phyloP scores from a whole-genome alignment of 2,888 invertebrate species.

The Rhamnusium bicolor region DNA sequence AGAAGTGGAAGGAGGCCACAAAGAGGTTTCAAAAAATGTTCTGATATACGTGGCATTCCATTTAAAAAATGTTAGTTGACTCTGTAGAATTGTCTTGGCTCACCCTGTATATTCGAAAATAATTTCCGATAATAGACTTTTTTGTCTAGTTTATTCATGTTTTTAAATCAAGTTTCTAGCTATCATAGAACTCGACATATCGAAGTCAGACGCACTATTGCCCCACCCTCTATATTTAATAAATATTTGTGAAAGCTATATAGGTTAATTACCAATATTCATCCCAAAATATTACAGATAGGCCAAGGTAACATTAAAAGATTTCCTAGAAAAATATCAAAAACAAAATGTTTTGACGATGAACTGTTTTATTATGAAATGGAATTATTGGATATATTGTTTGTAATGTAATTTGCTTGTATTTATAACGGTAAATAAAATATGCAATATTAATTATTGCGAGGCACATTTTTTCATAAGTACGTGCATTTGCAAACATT shows the following conservation, averaged over 20 bases:
- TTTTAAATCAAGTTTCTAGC: too few relatives aligned
- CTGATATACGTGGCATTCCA: too few relatives aligned
- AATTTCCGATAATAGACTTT: too few relatives aligned
- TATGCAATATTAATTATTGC: constrained; percentile 28
- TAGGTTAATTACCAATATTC: not conserved
- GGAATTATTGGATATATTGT: not conserved
- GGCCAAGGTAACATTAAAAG: not conserved
- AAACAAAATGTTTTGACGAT: not conserved
- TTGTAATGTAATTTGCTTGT: not conserved
- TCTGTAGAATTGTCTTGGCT: too few relatives aligned
- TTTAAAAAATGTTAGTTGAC: too few relatives aligned
- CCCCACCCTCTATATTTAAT: too few relatives aligned
- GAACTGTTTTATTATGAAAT: not conserved
- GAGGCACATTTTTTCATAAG: constrained; percentile 48
- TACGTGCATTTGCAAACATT: constrained; percentile 49
- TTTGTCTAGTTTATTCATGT: too few relatives aligned
- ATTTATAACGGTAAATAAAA: constrained; percentile 14
- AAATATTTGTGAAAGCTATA: constrained; percentile 2
- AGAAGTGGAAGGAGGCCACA: too few relatives aligned
- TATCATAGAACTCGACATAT: too few relatives aligned
- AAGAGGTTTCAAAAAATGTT: too few relatives aligned
- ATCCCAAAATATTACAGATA: not conserved
- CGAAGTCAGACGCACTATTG: too few relatives aligned
- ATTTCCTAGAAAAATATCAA: not conserved
- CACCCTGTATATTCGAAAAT: too few relatives aligned